phyloP scores from a whole-genome alignment of 2,888 invertebrate species.

The Tupiocoris notatus region DNA sequence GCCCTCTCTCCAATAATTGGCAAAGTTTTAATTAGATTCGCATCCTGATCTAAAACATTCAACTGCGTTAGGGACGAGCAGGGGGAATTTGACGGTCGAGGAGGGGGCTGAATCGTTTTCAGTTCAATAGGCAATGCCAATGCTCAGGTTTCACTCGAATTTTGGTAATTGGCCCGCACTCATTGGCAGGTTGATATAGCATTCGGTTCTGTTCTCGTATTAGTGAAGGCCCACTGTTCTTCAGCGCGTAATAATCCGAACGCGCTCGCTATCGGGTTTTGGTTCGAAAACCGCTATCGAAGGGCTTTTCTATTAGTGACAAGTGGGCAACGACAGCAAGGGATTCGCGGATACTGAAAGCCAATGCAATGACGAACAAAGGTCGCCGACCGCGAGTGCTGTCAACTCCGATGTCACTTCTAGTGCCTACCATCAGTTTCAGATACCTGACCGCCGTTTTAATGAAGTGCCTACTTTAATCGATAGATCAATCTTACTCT shows the following conservation, averaged over 20 bases:
- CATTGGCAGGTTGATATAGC: background rate
- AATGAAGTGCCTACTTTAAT: slow-evolving; percentile 41
- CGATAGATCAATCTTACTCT: slow-evolving; percentile 38
- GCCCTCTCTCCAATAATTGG: slow-evolving; percentile 29
- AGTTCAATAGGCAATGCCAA: background rate
- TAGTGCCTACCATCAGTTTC: background rate
- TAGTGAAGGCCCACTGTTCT: background rate
- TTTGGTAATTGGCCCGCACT: slow-evolving; percentile 9
- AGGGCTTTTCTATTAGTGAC: slow-evolving; percentile 15
- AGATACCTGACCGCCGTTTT: slow-evolving; percentile 30
- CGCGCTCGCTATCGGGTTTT: slow-evolving; percentile 3
- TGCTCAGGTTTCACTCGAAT: slow-evolving; percentile 9
- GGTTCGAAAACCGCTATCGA: slow-evolving; percentile 4
- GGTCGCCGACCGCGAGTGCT: slow-evolving; percentile 1
- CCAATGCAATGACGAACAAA: background rate
- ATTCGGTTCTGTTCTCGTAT: background rate
- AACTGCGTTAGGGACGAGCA: background rate
- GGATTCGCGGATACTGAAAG: background rate
- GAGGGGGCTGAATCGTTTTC: background rate
- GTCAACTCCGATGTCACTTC: slow-evolving; percentile 7
- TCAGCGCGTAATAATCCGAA: slow-evolving; percentile 18
- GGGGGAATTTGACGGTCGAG: background rate
- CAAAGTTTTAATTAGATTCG: slow-evolving; percentile 41
- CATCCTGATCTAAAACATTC: slow-evolving; percentile 25
- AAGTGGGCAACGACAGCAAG: slow-evolving; percentile 24